These are phyloP conservation scores for Lordiphosa collinella DNA, from an alignment of 1,140 invertebrate genomes.

Conservation along the genomic window DNA sequence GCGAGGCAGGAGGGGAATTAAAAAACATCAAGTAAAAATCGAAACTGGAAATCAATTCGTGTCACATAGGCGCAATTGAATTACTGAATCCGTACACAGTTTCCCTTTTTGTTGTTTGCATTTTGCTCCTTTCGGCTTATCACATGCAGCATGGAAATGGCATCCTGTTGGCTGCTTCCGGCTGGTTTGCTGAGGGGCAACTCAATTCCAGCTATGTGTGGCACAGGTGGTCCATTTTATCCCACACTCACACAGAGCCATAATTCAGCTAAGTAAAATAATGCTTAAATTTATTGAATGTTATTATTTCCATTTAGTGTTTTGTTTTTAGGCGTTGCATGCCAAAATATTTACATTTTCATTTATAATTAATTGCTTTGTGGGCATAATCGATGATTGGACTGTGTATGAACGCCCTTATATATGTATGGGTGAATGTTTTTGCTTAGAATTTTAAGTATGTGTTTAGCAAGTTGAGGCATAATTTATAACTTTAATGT, in stretches of 20 bases:
- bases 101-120: slow-evolving; percentile 13
- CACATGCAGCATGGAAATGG: slow-evolving; percentile 38
- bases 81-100: slow-evolving; percentile 35
- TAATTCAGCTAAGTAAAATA: not conserved
- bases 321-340: slow-evolving; percentile 1
- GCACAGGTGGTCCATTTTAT: slow-evolving; percentile 50
- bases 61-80: slow-evolving; percentile 66
- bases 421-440: too few relatives aligned
- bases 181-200: slow-evolving; percentile 1
- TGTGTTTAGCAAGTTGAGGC: too few relatives aligned
- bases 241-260: not conserved
- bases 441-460: too few relatives aligned
- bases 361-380: slow-evolving; percentile 39
- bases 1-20: not conserved
- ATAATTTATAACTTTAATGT: too few relatives aligned
- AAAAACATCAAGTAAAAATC: slow-evolving; percentile 13
- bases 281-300: not conserved
- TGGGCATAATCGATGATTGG: not conserved
- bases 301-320: slow-evolving; percentile 3
- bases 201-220: slow-evolving; percentile 9
- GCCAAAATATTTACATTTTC: slow-evolving; percentile 10
- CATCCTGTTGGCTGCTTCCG: slow-evolving; percentile 62
- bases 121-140: slow-evolving; percentile 34
- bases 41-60: slow-evolving; percentile 62
- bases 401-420: too few relatives aligned